Percentiles rank a stretch among this genome's conserved stretches.
phyloP scores from a whole-genome alignment of 2,888 invertebrate species.

The Tetheella fluctuosa region DNA sequence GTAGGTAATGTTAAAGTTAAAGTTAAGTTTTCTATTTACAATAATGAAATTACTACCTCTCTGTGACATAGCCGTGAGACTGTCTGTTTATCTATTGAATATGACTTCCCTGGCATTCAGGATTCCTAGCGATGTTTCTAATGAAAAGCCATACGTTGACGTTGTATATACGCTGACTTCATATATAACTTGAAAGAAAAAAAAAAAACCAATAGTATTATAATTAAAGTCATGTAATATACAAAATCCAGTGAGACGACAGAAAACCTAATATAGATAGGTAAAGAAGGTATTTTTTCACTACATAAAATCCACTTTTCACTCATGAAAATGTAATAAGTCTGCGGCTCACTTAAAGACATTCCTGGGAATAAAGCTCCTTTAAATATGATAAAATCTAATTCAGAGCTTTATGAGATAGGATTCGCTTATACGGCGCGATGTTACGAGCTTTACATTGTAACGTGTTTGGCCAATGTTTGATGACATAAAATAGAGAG shows the following conservation, averaged over 20 bases:
- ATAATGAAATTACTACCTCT: too few relatives aligned
- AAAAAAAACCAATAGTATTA: too few relatives aligned
- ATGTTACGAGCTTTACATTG: constrained; percentile 13
- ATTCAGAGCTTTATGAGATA: constrained; percentile 13
- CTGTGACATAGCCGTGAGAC: too few relatives aligned
- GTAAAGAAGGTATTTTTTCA: neutral
- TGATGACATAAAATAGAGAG: neutral
- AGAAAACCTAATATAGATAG: neutral
- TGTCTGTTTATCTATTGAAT: too few relatives aligned
- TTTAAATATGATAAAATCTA: constrained; percentile 17
- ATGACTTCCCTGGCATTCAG: too few relatives aligned
- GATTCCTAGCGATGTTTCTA: too few relatives aligned
- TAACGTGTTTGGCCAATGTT: constrained; percentile 4
- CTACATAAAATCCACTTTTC: neutral
- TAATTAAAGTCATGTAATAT: too few relatives aligned
- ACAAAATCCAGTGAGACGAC: neutral
- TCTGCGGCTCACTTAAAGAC: constrained; percentile 11
- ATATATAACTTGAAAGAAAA: too few relatives aligned
- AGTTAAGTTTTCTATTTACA: too few relatives aligned
- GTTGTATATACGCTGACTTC: too few relatives aligned
- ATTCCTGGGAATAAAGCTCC: constrained; percentile 10
- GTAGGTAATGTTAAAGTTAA: too few relatives aligned
- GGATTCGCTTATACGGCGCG: constrained; percentile 6
- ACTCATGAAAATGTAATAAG: constrained; percentile 16
- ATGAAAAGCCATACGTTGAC: too few relatives aligned